Conservation (phyloP, 1,140 invertebrate species). For the Manduca sexta region DNA sequence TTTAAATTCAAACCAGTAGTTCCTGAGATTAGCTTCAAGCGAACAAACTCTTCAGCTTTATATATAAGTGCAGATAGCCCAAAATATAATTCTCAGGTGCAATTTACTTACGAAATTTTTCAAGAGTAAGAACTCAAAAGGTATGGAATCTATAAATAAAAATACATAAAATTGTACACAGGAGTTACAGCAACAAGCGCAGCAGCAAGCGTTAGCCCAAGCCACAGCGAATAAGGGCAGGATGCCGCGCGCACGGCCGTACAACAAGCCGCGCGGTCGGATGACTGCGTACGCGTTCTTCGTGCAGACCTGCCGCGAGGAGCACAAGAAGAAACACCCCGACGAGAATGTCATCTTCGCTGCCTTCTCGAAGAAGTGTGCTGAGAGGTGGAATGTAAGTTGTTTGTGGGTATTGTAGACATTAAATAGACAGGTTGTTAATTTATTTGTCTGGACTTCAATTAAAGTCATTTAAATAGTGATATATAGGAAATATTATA, state of each 20-base stretch:
- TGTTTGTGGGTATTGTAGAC: neutral
- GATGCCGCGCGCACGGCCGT: constrained; percentile 84
- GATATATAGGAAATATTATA: neutral
- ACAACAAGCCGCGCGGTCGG: constrained; percentile 93
- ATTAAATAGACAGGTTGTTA: neutral
- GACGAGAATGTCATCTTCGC: constrained; percentile 98
- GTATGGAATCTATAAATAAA: no score
- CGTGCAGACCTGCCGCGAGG: constrained; percentile 98
- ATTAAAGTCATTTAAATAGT: neutral
- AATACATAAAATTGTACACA: constrained; percentile 8
- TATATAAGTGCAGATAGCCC: no score
- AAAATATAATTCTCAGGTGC: no score
- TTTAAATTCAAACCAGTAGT: no score
- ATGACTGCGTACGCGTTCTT: constrained; percentile 99
- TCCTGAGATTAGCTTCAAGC: no score
- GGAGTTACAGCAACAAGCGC: constrained; percentile 64
- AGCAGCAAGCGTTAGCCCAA: constrained; percentile 54
- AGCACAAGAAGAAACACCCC: constrained; percentile 99
- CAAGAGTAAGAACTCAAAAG: no score
- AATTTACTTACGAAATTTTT: no score
- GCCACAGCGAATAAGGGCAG: constrained; percentile 59
- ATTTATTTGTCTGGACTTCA: neutral
- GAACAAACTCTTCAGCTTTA: no score
- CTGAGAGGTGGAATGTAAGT: constrained; percentile 98
- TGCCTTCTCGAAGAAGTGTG: constrained; percentile 99